Evolutionary conservation across 2,797 vertebrate species (phyloP).

Genomic region (Hippocampus kuda): DNA sequence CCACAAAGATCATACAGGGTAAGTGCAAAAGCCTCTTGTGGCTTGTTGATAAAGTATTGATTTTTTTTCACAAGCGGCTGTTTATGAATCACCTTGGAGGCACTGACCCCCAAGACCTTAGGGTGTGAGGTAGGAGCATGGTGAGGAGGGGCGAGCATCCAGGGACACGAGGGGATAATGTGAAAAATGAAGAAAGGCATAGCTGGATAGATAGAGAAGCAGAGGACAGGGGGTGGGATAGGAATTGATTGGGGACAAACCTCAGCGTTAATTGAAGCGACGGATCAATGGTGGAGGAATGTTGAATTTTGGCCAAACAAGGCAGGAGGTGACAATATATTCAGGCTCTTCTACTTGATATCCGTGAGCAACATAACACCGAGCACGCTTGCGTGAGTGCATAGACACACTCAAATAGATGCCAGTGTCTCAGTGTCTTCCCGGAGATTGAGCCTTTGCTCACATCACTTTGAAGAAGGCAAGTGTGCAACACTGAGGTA

Average conservation of each 20-base stretch:
- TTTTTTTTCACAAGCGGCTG: constrained; percentile 71
- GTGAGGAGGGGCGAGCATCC: constrained; percentile 11
- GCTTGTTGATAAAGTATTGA: constrained; percentile 99
- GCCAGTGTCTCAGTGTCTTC: constrained; percentile 61
- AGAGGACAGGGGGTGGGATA: constrained; percentile 35
- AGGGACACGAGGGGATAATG: constrained; percentile 36
- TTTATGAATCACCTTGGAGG: constrained; percentile 98
- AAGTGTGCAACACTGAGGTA: constrained; percentile 43
- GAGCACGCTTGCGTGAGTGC: constrained; percentile 18
- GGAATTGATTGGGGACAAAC: constrained; percentile 59
- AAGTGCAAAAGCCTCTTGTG: constrained; percentile 94
- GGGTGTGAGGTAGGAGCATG: constrained; percentile 49
- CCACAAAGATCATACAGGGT: constrained; percentile 90
- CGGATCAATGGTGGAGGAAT: constrained; percentile 52
- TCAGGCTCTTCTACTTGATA: constrained; percentile 13
- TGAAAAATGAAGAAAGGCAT: constrained; percentile 46
- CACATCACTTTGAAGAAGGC: constrained; percentile 66
- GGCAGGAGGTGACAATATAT: constrained; percentile 16
- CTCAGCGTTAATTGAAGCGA: constrained; percentile 55
- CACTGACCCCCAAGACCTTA: constrained; percentile 88
- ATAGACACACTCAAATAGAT: constrained; percentile 43
- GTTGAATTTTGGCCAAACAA: constrained; percentile 51
- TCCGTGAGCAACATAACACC: constrained; percentile 20
- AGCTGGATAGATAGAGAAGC: constrained; percentile 29
- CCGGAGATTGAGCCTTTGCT: constrained; percentile 63